A percentile compares a stretch with the other conserved stretches of the same genome.
These are phyloP conservation scores for Heliconius sara DNA, from an alignment of 2,888 invertebrate genomes.

Conservation along the genomic window DNA sequence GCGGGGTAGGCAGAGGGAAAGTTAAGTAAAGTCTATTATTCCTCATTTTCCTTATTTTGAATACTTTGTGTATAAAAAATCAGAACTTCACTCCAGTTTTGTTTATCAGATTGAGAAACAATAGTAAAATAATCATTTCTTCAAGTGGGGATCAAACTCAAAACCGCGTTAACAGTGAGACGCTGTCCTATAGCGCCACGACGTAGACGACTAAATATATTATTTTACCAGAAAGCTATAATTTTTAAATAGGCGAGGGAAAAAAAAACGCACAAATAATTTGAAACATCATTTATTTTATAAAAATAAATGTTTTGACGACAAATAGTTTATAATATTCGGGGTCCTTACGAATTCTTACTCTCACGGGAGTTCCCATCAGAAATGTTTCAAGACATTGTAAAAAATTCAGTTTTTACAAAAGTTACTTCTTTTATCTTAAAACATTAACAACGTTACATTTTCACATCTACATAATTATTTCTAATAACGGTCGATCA, in stretches of 20 bases:
- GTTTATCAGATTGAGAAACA: too few species aligned
- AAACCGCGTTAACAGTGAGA: too few species aligned
- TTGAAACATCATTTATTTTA: slow-evolving; percentile 84
- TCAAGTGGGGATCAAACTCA: too few species aligned
- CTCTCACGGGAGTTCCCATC: slow-evolving; percentile 73
- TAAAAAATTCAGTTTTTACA: slow-evolving; percentile 87
- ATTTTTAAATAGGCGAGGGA: neutral
- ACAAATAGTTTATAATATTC: slow-evolving; percentile 84
- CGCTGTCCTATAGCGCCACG: too few species aligned
- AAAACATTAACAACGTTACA: slow-evolving; percentile 86
- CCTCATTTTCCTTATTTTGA: too few species aligned
- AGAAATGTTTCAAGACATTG: slow-evolving; percentile 89
- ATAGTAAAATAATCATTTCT: too few species aligned
- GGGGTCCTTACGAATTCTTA: slow-evolving; percentile 80
- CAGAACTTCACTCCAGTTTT: too few species aligned
- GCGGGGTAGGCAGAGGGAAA: too few species aligned
- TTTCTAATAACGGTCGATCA: slow-evolving; percentile 81
- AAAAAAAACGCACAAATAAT: slow-evolving; percentile 46
- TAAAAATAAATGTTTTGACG: slow-evolving; percentile 85
- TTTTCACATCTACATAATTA: slow-evolving; percentile 76
- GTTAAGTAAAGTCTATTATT: too few species aligned
- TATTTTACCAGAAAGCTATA: neutral
- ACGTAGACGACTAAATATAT: neutral
- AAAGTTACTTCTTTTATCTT: slow-evolving; percentile 86
- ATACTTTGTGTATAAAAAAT: too few species aligned